phyloP scores from a whole-genome alignment of 2,797 vertebrate species.

The Catharus ustulatus region DNA sequence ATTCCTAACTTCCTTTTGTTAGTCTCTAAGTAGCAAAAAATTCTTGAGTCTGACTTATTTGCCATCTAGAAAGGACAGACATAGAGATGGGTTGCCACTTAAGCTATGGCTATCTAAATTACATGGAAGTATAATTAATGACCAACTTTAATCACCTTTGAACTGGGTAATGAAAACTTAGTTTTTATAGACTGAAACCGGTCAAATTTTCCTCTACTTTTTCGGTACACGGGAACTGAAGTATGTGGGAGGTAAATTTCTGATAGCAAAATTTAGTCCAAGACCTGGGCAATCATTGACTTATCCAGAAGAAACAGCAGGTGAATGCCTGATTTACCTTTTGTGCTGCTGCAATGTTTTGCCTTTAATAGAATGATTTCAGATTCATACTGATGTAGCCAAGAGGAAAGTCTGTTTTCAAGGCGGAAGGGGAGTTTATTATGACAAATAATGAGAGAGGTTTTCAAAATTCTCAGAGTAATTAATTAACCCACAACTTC shows the following conservation, averaged over 20 bases:
- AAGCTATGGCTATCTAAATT: background rate
- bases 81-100: background rate
- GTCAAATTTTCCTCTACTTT: background rate
- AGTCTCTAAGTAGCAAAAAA: background rate
- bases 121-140: background rate
- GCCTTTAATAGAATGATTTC: background rate
- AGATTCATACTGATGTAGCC: background rate
- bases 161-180: background rate
- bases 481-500: background rate
- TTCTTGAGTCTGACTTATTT: background rate
- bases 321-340: background rate
- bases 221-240: background rate
- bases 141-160: background rate
- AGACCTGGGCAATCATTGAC: background rate
- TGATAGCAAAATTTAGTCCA: background rate
- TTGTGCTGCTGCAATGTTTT: background rate
- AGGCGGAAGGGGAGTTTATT: background rate
- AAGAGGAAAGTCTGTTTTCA: background rate
- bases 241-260: background rate
- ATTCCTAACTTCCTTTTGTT: background rate
- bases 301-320: background rate
- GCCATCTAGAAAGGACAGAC: background rate
- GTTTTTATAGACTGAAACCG: background rate
- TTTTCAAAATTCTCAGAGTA: slow-evolving; percentile 4
- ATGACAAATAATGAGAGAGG: background rate